Percentiles rank a stretch among this genome's conserved stretches.
Conservation (phyloP, 2,797 vertebrate species). For the Lepilemur ruficaudatus region DNA sequence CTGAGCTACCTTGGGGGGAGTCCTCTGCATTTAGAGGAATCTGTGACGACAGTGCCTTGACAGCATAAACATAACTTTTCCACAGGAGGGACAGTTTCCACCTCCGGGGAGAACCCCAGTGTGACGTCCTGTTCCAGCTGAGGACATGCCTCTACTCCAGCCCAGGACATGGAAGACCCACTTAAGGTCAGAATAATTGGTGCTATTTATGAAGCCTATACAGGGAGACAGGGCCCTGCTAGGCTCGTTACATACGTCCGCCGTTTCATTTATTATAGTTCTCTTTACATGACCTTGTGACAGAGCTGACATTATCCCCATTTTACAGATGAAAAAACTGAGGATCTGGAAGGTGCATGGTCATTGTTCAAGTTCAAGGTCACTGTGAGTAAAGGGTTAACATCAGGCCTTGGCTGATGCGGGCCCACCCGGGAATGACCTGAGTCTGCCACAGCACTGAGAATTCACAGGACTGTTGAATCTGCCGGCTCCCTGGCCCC, state of each 20-base stretch:
- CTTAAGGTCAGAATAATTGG: neutral
- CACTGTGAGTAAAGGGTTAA: neutral
- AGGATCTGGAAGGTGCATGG: rapidly evolving
- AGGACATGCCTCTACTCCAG: neutral
- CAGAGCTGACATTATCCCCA: neutral
- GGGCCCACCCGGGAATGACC: neutral
- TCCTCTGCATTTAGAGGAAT: neutral
- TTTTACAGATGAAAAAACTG: neutral
- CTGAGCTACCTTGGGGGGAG: too few relatives aligned
- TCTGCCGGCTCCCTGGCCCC: neutral
- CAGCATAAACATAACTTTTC: neutral
- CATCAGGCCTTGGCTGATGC: neutral
- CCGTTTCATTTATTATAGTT: neutral
- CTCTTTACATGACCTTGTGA: neutral
- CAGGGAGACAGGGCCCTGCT: neutral
- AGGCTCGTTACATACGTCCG: rapidly evolving
- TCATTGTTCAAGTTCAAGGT: neutral
- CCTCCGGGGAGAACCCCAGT: neutral
- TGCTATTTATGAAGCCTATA: neutral
- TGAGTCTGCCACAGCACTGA: neutral
- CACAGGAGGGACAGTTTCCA: neutral
- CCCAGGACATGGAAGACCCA: neutral
- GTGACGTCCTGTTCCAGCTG: too few relatives aligned
- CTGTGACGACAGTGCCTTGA: neutral
- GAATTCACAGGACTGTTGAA: neutral